Evolutionary conservation across 2,113 vertebrate genomes (phyloP).

Genomic region (Cebus imitator): DNA sequence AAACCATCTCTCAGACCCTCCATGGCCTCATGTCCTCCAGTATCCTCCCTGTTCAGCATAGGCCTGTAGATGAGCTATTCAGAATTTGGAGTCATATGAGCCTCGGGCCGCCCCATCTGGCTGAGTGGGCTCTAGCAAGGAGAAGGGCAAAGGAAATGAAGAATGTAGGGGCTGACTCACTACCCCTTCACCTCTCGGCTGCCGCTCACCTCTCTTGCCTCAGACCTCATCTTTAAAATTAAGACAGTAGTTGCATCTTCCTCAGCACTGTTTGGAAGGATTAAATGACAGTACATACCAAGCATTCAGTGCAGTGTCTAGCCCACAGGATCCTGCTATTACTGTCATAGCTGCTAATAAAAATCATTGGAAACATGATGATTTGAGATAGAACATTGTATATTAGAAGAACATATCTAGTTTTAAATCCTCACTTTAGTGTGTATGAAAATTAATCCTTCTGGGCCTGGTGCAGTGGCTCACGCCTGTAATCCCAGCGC

Average conservation of each 20-base stretch:
- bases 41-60: neutral
- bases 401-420: neutral
- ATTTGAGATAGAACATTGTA: neutral
- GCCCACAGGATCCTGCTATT: neutral
- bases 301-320: neutral
- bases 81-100: neutral
- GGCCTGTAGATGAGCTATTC: neutral
- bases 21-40: neutral
- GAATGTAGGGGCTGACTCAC: fast-evolving
- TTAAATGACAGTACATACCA: neutral
- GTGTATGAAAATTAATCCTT: neutral
- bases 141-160: neutral
- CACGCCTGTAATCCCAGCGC: too few relatives aligned
- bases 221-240: neutral
- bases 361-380: neutral
- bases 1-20: neutral
- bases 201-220: neutral
- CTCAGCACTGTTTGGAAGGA: neutral
- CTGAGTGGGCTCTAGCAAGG: neutral
- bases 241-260: neutral
- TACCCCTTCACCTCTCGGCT: neutral
- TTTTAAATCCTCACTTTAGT: neutral
- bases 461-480: neutral
- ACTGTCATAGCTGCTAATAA: neutral
- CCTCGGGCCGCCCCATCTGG: neutral